These are phyloP conservation scores for Idaea aversata DNA, from an alignment of 2,888 invertebrate species.

Conservation along the genomic window DNA sequence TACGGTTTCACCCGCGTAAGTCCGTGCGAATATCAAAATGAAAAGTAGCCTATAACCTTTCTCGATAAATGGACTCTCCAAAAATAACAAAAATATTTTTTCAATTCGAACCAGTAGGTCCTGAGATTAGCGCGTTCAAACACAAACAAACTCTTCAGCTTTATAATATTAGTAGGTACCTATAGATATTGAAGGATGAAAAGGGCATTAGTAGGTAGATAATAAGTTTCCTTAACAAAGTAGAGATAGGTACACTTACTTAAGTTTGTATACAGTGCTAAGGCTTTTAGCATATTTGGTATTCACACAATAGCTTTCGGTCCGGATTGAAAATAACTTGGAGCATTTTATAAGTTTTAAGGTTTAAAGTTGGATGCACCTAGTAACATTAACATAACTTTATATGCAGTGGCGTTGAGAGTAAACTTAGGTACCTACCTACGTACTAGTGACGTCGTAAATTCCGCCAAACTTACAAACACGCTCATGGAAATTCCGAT, in stretches of 20 bases:
- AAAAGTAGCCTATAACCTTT: too few relatives aligned
- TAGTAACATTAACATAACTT: slow-evolving; percentile 73
- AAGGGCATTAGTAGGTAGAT: too few relatives aligned
- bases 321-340: slow-evolving; percentile 56
- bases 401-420: slow-evolving; percentile 70
- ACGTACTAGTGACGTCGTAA: slow-evolving; percentile 67
- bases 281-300: slow-evolving; percentile 27
- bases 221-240: too few relatives aligned
- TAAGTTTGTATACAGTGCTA: slow-evolving; percentile 19
- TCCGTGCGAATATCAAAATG: too few relatives aligned
- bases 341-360: slow-evolving; percentile 69
- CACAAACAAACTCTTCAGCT: too few relatives aligned
- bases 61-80: too few relatives aligned
- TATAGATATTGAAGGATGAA: too few relatives aligned
- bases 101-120: too few relatives aligned
- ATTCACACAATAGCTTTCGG: slow-evolving; percentile 42
- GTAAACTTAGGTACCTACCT: slow-evolving; percentile 41
- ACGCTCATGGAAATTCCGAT: slow-evolving; percentile 64
- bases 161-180: too few relatives aligned
- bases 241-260: not conserved
- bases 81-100: too few relatives aligned
- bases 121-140: too few relatives aligned
- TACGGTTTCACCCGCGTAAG: too few relatives aligned
- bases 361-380: slow-evolving; percentile 62
- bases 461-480: slow-evolving; percentile 71